Evolutionary conservation across 2,113 vertebrate species (phyloP), one percentile per base, ranked within the genome.

Genomic region (Hippocampus abdominalis): DNA sequence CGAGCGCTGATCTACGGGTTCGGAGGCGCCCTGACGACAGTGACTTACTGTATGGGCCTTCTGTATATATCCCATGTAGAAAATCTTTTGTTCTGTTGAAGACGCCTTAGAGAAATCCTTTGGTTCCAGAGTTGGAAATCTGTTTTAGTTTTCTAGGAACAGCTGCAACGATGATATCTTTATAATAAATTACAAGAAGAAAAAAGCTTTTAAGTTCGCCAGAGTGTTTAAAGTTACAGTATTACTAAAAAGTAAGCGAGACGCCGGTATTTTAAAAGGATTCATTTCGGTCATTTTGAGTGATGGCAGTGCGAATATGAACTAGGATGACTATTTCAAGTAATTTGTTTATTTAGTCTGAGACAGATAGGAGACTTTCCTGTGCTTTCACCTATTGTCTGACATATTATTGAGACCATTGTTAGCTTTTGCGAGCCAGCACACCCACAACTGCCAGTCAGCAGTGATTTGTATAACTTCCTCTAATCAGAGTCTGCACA

Each of bases 401-500:
- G 65, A 72, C 78, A 80, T 74, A 75, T 77, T 53, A 51, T 74
- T 80, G 54, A 57, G 70, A 70, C 72, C 61, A 44, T 69, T 51
- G 69, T 74, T 64, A 61, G 60, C 39, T 62, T 40, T 56, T 27
- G 70, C 29, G 69, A 79, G 77, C 63, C 77, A 87, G 82, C 81
- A 78, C 82, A 70, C 70, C 77, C 74, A 79, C 71, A 61, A 54
- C 64, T 73, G 79, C 80, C 77, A 68, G 70, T 66, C 63, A 68
- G 42, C 61, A 39, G 81, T 64, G 81, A 77, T 79, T 80, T 87
- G 80, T 89, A 84, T 87, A 80, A 69, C 72, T 79, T 63, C 68
- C 27, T 56, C 64, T 80, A 82, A 86, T 87, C 84, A 86, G 77
- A 84, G 68, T 65, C 56, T 21, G 72, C 73, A 65, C 83, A 78